phyloP scores from a whole-genome alignment of 2,113 vertebrate genomes.

The Pteronura brasiliensis region DNA sequence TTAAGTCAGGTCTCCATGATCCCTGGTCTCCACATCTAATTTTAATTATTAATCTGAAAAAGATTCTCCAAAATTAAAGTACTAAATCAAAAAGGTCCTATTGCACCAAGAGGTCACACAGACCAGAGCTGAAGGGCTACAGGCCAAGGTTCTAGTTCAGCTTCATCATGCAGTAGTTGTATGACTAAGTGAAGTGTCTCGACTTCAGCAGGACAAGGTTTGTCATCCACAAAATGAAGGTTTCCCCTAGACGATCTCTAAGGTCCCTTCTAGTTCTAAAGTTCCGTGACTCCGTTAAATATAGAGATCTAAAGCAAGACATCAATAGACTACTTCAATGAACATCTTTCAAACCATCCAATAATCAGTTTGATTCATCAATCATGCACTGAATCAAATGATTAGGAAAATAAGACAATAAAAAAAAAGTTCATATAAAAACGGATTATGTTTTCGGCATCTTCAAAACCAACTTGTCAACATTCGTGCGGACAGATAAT shows the following conservation, averaged over 20 bases:
- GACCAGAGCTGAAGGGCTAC: background rate
- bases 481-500: conserved; percentile 36
- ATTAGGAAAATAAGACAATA: conserved; percentile 62
- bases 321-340: conserved; percentile 41
- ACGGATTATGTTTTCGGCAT: conserved; percentile 25
- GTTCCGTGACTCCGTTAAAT: background rate
- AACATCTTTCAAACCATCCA: conserved; percentile 56
- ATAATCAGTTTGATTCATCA: conserved; percentile 64
- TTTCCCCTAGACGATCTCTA: background rate
- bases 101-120: background rate
- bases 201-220: background rate
- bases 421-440: conserved; percentile 24
- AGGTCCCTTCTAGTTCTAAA: background rate
- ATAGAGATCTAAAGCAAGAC: conserved; percentile 24
- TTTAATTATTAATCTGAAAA: conserved; percentile 35
- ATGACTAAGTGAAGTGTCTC: background rate
- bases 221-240: background rate
- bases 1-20: conserved; percentile 34
- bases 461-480: conserved; percentile 42
- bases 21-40: conserved; percentile 43
- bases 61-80: conserved; percentile 38
- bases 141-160: background rate
- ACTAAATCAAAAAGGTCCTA: background rate
- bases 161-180: background rate
- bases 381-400: conserved; percentile 76